Evolutionary conservation across 2,888 invertebrate genomes (phyloP), one percentile per base, ranked within the genome.

Genomic region (Maniola hyperantus): DNA sequence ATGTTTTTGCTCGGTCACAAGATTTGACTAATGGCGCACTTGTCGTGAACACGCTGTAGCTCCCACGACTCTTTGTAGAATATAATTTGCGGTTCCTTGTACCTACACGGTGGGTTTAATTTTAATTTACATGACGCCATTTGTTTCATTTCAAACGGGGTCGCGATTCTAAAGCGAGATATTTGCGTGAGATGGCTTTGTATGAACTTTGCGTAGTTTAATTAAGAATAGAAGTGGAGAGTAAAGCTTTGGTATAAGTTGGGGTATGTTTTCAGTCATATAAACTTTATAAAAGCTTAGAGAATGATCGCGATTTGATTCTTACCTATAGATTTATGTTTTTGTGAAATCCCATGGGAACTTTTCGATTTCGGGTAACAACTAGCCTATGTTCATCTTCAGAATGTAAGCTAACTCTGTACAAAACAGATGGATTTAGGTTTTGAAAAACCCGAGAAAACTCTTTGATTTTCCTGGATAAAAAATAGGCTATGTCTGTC

Each of bases 11-110:
- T 78, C 76, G 77, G 81, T 82, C 80, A 81, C 79, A 82, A 83
- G 82, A 87, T 88, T 88, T 90, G 89, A 89, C 85, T 88, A 90
- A 90, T 90, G 85, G 83, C 75, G 66, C 58, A 65, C 73, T 75
- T 83, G 88, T 88, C 88, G 74, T 64, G 57, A 64, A 69, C 89
- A 89, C 81, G 69, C 80, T 79, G 66, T 68, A 70, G 68, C 84
- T 89, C 89, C 82, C 90, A 88, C 79, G 79, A 67, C 74, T 73
- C 77, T 73, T 77, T 72, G 67, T 66, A 64, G 64, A 63, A 66
- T 62, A 65, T 59, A 65, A 68, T 71, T 71, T 67, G 66, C 64
- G 69, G 68, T 69, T 71, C 71, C 69, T 69, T 72, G 72, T 75
- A 74, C 36, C 34, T 20, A 69, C 72, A 74, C 72, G 68, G 72